Percentiles rank a stretch among this genome's conserved stretches.
These are phyloP conservation scores for Tricholauxania praeusta DNA, from an alignment of 2,888 invertebrate genomes.

Conservation along the genomic window DNA sequence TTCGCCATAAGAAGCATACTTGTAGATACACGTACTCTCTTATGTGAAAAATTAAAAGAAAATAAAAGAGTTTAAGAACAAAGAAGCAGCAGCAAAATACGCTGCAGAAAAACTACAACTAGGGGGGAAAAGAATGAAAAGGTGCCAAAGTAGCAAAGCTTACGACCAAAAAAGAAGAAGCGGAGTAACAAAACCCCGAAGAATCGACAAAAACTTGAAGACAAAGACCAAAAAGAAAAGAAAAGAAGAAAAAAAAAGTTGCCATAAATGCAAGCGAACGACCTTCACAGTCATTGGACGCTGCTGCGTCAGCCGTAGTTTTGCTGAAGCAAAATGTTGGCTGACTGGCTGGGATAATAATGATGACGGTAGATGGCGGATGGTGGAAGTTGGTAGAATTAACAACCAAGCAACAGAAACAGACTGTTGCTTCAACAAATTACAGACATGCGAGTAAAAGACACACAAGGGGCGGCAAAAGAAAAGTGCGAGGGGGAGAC, in stretches of 20 bases:
- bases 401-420: conserved; percentile 24
- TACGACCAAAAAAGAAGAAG: neutral
- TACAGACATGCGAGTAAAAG: conserved; percentile 34
- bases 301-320: conserved; percentile 19
- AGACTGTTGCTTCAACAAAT: conserved; percentile 34
- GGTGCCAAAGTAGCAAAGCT: conserved; percentile 16
- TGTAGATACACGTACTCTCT: too few species aligned
- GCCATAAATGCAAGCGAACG: conserved; percentile 60
- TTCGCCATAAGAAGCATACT: neutral
- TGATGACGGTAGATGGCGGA: neutral
- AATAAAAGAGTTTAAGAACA: neutral
- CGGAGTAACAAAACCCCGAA: neutral
- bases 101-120: neutral
- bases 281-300: conserved; percentile 64
- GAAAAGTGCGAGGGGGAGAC: neutral
- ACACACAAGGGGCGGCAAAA: neutral
- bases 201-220: conserved; percentile 7
- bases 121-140: neutral
- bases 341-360: neutral
- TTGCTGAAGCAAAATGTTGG: conserved; percentile 10
- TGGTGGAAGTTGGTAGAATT: conserved; percentile 21
- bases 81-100: neutral
- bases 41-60: too few species aligned
- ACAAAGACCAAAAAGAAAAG: conserved; percentile 8
- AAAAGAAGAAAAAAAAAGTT: neutral